These are phyloP conservation scores for Plagodis pulveraria DNA, from an alignment of 2,888 invertebrate genomes.

Conservation along the genomic window DNA sequence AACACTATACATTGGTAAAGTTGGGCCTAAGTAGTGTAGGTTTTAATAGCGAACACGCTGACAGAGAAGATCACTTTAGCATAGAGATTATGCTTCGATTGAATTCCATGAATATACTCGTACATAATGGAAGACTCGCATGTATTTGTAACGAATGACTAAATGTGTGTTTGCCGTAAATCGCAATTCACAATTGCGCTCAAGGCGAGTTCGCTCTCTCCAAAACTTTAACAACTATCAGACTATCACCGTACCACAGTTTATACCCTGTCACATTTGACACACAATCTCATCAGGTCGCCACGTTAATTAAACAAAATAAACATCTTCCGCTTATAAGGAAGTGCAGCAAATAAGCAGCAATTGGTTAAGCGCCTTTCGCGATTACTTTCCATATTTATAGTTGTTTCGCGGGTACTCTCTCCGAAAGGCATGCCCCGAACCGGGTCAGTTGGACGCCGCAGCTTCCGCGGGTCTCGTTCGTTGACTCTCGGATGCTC, in stretches of 20 bases:
- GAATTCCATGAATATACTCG: too few relatives aligned
- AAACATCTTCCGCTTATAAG: conserved; percentile 42
- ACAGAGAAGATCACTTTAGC: too few relatives aligned
- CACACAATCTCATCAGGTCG: conserved; percentile 12
- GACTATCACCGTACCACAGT: conserved; percentile 5
- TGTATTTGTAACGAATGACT: too few relatives aligned
- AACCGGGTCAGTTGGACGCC: conserved; percentile 66
- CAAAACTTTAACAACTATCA: conserved; percentile 11
- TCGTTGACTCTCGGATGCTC: conserved; percentile 38
- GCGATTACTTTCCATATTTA: conserved; percentile 72
- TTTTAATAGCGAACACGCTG: too few relatives aligned
- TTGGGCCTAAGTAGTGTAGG: too few relatives aligned
- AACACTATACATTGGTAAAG: too few relatives aligned
- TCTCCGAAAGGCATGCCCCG: conserved; percentile 57
- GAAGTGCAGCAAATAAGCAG: conserved; percentile 36
- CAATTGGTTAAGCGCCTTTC: conserved; percentile 57
- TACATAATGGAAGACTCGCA: too few relatives aligned
- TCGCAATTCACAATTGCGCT: not conserved
- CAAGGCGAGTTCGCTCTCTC: conserved; percentile 8
- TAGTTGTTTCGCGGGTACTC: conserved; percentile 65
- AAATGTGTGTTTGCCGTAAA: too few relatives aligned
- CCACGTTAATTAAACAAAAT: conserved; percentile 39
- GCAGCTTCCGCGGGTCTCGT: conserved; percentile 50
- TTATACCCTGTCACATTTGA: conserved; percentile 10
- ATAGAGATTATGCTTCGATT: too few relatives aligned